Base-by-base conservation (phyloP, 2,888 invertebrate genomes). In the Furcula furcula region DNA sequence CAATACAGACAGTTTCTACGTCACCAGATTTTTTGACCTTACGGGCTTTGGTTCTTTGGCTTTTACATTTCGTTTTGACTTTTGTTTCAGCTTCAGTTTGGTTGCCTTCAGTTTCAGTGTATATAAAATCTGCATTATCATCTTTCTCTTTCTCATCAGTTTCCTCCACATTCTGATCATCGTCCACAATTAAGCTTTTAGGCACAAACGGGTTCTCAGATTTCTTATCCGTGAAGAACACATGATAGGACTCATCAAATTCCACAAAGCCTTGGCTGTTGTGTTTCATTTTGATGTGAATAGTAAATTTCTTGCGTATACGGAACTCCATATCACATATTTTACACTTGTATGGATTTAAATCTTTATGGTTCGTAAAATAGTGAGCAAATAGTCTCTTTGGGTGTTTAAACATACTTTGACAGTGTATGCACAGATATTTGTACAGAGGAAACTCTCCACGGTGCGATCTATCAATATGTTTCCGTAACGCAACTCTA, bases 211-310 rank as follows among this genome's bases (percentile, higher is more conserved):
- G 69, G 0, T 73, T 65, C 0, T 61, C 65, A 0, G 82, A 76
- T 44, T 76, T 82, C n/a, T 68, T 66, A 1, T 75, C 72, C 0
- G 65, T 57, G 30, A 87, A 87, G 39, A 60, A 77, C 0, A 87
- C 87, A 50, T 83, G 70, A 27, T 76, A 82, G 2, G 74, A 70
- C 1, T 81, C 61, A 56, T 85, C 77, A 43, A 85, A 86, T 27
- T 84, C 81, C 5, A 85, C 79, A 14, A 62, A 80, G 1, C 87
- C 87, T 1, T 62, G 36, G 22, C 81, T 76, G 0, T 74, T 58
- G 12, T 87, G 87, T 0, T 47, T 44, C 4, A 83, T n/a, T 49
- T 85, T 85, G 0, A 87, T 87, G 14, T 87, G 87, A 0, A 86
- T 43, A 0, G 83, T 78, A 22, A 87, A 85, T 2, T 49, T 51